A percentile compares a stretch with the other conserved stretches of the same genome.
Conservation (phyloP, 2,888 invertebrate species). For the Mycalesis mineus region DNA sequence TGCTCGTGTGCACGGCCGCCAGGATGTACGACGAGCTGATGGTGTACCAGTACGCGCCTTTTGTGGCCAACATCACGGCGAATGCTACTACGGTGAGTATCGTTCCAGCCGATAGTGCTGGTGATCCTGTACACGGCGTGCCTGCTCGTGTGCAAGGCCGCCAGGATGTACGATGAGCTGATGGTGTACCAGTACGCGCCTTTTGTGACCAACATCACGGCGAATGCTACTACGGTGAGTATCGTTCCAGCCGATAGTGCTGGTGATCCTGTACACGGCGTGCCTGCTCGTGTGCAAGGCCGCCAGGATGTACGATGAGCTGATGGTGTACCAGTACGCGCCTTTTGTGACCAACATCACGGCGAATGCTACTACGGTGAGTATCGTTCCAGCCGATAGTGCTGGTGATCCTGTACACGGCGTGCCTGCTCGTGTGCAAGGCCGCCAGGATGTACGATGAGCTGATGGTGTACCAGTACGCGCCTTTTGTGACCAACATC, state of each 20-base stretch:
- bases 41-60: constrained; percentile 63
- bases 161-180: constrained; percentile 69
- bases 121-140: constrained; percentile 68
- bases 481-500: constrained; percentile 49
- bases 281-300: constrained; percentile 65
- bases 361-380: constrained; percentile 56
- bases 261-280: constrained; percentile 65
- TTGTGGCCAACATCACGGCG: constrained; percentile 52
- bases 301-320: constrained; percentile 68
- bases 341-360: constrained; percentile 53
- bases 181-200: constrained; percentile 69
- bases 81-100: constrained; percentile 62
- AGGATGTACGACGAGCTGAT: constrained; percentile 71
- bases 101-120: constrained; percentile 69
- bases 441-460: constrained; percentile 70
- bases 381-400: constrained; percentile 70
- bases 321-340: constrained; percentile 70
- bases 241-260: constrained; percentile 67
- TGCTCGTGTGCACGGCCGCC: constrained; percentile 64
- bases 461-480: constrained; percentile 70
- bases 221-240: constrained; percentile 60
- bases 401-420: constrained; percentile 63
- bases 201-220: constrained; percentile 51
- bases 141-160: constrained; percentile 61
- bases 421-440: constrained; percentile 64